Conservation (phyloP, 2,888 invertebrate species). For the Cheilosia variabilis region DNA sequence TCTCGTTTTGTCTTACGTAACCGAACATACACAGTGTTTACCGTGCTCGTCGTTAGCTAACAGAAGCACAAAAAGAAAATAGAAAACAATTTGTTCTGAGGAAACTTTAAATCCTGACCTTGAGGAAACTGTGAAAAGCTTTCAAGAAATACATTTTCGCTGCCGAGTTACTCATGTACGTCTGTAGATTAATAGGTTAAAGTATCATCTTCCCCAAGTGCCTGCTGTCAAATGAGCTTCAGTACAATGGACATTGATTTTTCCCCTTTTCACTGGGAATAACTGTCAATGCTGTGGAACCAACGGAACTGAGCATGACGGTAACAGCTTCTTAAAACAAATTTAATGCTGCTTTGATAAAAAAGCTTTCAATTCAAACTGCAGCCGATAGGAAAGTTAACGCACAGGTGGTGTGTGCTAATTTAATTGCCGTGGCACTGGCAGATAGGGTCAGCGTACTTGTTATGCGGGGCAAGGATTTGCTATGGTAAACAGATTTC, state of each 20-base stretch:
- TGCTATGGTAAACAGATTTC: too few relatives aligned
- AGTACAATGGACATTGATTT: conserved; percentile 57
- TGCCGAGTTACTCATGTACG: conserved; percentile 63
- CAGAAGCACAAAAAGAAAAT: conserved; percentile 15
- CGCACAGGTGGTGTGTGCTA: conserved; percentile 32
- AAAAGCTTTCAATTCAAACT: conserved; percentile 19
- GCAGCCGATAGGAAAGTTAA: conserved; percentile 17
- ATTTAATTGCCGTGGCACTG: conserved; percentile 33
- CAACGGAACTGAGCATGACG: conserved; percentile 58
- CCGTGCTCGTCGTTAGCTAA: conserved; percentile 20
- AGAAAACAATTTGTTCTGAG: conserved; percentile 1
- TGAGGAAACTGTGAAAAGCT: conserved; percentile 59
- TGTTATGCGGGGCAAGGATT: too few relatives aligned
- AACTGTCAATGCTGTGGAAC: conserved; percentile 61
- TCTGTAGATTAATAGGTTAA: conserved; percentile 65
- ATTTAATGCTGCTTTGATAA: conserved; percentile 16
- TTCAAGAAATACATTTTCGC: conserved; percentile 53
- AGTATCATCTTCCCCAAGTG: conserved; percentile 54
- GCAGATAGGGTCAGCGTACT: conserved; percentile 61
- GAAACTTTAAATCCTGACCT: conserved; percentile 66
- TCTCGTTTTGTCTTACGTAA: too few relatives aligned
- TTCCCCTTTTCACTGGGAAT: conserved; percentile 18
- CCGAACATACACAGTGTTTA: not conserved
- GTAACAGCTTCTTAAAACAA: conserved; percentile 41
- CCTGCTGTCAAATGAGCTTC: conserved; percentile 53